A percentile compares a stretch with the other conserved stretches of the same genome.
phyloP scores from a whole-genome alignment of 2,113 vertebrate genomes.

The Grammomys surdaster region DNA sequence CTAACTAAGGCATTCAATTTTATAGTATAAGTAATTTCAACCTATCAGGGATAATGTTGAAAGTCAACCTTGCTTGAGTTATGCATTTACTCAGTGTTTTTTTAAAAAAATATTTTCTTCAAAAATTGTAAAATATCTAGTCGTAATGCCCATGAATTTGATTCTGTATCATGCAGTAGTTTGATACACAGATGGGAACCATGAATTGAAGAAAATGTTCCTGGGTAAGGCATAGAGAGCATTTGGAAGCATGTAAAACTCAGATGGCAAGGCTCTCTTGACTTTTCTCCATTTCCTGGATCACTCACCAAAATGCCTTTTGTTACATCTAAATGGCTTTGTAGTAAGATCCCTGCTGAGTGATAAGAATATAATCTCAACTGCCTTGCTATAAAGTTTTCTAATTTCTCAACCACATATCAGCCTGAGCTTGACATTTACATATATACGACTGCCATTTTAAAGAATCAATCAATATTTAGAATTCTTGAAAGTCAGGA shows the following conservation, averaged over 20 bases:
- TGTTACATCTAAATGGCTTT: not conserved
- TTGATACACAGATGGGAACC: not conserved
- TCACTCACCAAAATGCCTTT: not conserved
- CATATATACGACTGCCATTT: not conserved
- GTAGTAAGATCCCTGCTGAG: not conserved
- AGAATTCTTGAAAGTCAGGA: slow-evolving; percentile 3
- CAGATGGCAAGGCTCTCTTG: not conserved
- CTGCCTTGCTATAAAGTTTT: not conserved
- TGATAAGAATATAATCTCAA: not conserved
- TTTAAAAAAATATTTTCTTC: not conserved
- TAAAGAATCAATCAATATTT: slow-evolving; percentile 33
- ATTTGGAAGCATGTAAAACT: not conserved
- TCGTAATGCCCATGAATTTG: not conserved
- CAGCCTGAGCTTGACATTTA: slow-evolving; percentile 6
- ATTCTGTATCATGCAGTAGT: no score
- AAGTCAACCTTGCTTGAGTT: slow-evolving; percentile 1
- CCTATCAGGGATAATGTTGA: not conserved
- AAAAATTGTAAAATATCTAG: not conserved
- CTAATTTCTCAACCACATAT: not conserved
- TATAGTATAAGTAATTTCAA: not conserved
- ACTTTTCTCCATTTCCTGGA: not conserved
- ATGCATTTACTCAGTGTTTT: not conserved
- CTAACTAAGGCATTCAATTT: not conserved
- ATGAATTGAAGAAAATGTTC: not conserved
- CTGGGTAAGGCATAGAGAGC: not conserved